phyloP scores from a whole-genome alignment of 2,113 vertebrate genomes.

The Ictalurus furcatus region DNA sequence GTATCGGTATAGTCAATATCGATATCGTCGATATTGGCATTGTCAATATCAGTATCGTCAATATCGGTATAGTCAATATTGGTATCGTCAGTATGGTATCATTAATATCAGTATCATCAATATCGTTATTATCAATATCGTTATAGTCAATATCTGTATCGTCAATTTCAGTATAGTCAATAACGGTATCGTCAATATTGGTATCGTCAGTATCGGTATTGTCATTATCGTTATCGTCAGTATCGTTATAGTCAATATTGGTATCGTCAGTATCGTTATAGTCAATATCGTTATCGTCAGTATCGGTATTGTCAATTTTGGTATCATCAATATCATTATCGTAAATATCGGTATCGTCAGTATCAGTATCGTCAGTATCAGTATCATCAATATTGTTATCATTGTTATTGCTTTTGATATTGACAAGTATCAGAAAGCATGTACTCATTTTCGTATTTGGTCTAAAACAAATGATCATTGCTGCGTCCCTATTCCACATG shows the following conservation, averaged over 20 bases:
- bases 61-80: not conserved
- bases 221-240: not conserved
- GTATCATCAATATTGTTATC: not conserved
- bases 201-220: not conserved
- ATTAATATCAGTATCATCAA: too few relatives aligned
- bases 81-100: not conserved
- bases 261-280: too few relatives aligned
- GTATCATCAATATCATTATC: not conserved
- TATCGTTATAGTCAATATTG: not conserved
- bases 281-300: not conserved
- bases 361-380: not conserved
- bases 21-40: fast-evolving
- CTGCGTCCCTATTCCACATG: too few relatives aligned
- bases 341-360: not conserved
- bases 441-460: too few relatives aligned
- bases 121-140: not conserved
- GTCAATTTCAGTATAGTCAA: not conserved
- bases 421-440: too few relatives aligned
- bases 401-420: not conserved
- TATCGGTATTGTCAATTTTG: not conserved
- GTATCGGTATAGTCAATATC: not conserved
- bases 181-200: not conserved
- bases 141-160: not conserved
- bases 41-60: fast-evolving
- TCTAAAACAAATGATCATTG: too few relatives aligned